A percentile compares a stretch with the other conserved stretches of the same genome.
These are phyloP conservation scores for Pyrrhopygopsis socrates DNA, from an alignment of 2,888 invertebrate species.

Conservation along the genomic window DNA sequence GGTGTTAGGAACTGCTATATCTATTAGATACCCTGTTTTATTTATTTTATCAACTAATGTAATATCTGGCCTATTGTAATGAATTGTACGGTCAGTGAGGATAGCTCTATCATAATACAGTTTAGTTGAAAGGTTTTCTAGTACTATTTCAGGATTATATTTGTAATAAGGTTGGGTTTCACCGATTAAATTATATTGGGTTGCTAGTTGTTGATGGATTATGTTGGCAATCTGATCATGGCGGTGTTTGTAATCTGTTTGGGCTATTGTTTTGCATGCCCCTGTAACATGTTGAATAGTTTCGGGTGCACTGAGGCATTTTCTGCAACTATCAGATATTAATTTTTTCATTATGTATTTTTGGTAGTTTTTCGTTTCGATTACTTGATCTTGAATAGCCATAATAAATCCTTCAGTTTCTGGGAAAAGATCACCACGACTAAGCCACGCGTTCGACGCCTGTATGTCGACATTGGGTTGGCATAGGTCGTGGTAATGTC, in stretches of 20 bases:
- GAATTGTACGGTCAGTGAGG: neutral
- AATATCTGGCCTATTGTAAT: neutral
- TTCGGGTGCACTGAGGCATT: slow-evolving; percentile 55
- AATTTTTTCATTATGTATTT: no score
- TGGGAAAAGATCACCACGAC: slow-evolving; percentile 43
- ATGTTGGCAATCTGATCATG: slow-evolving; percentile 56
- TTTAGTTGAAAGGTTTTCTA: slow-evolving; percentile 28
- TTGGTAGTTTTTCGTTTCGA: slow-evolving; percentile 40
- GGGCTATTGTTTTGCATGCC: slow-evolving; percentile 55
- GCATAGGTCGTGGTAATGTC: slow-evolving; percentile 30
- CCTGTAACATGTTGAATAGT: slow-evolving; percentile 75
- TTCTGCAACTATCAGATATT: slow-evolving; percentile 42
- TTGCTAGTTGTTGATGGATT: slow-evolving; percentile 61
- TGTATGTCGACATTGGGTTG: slow-evolving; percentile 45
- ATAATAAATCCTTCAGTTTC: slow-evolving; percentile 53
- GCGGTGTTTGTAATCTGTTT: slow-evolving; percentile 69
- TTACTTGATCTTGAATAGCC: slow-evolving; percentile 54
- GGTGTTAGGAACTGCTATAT: slow-evolving; percentile 56
- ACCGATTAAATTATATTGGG: slow-evolving; percentile 20
- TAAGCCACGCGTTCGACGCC: slow-evolving; percentile 57
- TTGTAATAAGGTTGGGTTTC: slow-evolving; percentile 51
- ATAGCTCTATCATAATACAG: slow-evolving; percentile 47
- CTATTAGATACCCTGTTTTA: slow-evolving; percentile 41
- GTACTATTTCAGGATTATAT: slow-evolving; percentile 42
- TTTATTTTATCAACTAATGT: slow-evolving; percentile 26